Evolutionary conservation across 2,888 invertebrate genomes (phyloP).

Genomic region (Endotricha flammealis): DNA sequence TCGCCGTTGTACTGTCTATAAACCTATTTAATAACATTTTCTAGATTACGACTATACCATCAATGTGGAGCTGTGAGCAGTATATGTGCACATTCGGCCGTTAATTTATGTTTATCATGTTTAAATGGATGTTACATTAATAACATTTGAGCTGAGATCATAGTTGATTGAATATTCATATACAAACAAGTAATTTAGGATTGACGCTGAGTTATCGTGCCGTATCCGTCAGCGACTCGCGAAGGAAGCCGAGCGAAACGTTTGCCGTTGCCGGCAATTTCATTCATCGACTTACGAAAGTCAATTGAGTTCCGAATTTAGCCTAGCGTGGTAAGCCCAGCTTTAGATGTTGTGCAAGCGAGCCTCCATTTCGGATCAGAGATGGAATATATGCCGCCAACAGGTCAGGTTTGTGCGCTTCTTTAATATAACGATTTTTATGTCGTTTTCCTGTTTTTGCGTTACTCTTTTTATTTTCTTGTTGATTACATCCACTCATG

Average conservation of each 20-base stretch:
- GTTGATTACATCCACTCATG: no score
- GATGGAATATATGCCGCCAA: not conserved
- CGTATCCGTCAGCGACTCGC: conserved; percentile 30
- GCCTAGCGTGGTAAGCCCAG: conserved; percentile 52
- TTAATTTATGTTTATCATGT: not conserved
- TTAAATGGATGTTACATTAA: no score
- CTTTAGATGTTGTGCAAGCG: conserved; percentile 35
- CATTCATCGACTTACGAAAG: conserved; percentile 61
- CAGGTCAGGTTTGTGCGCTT: no score
- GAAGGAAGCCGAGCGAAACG: conserved; percentile 32
- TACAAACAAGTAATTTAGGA: not conserved
- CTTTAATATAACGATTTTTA: no score
- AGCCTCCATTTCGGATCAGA: conserved; percentile 1
- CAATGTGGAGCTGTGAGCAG: not conserved
- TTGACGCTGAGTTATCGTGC: conserved; percentile 12
- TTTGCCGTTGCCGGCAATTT: conserved; percentile 40
- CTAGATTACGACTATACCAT: conserved; percentile 6
- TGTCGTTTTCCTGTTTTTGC: no score
- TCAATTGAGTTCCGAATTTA: conserved; percentile 65
- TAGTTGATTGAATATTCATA: conserved; percentile 8
- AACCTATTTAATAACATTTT: conserved; percentile 22
- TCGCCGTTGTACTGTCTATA: conserved; percentile 20
- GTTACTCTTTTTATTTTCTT: no score
- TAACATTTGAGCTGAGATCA: not conserved
- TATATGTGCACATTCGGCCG: not conserved